Evolutionary conservation across 2,797 vertebrate genomes (phyloP).

Genomic region (Leptatherina wallacei): DNA sequence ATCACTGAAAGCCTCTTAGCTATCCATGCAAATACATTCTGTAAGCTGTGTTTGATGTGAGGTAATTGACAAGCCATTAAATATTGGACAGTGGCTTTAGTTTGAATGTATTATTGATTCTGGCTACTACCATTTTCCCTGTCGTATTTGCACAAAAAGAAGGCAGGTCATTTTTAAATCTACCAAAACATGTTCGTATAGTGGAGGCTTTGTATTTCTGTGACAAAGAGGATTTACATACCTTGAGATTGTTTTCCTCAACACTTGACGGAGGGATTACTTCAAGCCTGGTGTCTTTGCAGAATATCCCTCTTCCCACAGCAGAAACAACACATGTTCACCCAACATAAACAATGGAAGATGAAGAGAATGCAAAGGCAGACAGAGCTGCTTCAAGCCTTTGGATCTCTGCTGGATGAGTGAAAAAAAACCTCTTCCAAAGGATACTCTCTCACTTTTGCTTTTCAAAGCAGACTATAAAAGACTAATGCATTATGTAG

Average conservation of each 20-base stretch:
- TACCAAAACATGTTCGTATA: not conserved
- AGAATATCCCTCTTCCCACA: not conserved
- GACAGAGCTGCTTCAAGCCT: not conserved
- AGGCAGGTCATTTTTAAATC: not conserved
- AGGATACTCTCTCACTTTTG: not conserved
- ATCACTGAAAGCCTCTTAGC: slow-evolving; percentile 37
- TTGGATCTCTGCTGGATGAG: not conserved
- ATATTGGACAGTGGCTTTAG: not conserved
- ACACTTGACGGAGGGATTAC: not conserved
- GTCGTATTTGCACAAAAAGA: not conserved
- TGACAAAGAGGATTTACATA: not conserved
- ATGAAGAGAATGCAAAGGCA: not conserved
- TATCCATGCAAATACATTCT: slow-evolving; percentile 14
- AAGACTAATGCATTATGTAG: not conserved
- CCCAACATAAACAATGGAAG: not conserved
- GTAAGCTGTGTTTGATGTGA: slow-evolving; percentile 5
- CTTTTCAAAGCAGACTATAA: not conserved
- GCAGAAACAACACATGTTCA: not conserved
- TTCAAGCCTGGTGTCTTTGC: not conserved
- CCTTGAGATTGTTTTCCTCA: not conserved
- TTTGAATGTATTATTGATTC: too few relatives aligned
- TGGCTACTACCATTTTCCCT: too few relatives aligned
- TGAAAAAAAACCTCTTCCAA: not conserved
- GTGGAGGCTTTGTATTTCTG: not conserved
- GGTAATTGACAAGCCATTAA: not conserved